Conservation (phyloP, 2,113 vertebrate genomes). For the Callocephalon fimbriatum region DNA sequence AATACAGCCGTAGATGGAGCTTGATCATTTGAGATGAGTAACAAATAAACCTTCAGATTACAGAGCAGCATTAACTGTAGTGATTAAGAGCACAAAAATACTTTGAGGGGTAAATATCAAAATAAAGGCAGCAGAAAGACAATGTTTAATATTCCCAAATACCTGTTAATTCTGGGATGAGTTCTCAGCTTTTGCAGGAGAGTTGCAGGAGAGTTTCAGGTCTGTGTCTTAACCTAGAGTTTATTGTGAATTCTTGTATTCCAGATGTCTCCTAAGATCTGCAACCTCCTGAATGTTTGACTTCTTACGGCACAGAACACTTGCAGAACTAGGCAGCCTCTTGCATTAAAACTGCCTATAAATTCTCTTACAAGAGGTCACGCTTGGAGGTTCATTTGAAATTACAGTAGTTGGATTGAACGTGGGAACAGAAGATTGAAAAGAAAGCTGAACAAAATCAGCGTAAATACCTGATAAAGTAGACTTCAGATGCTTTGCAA, state of each 20-base stretch:
- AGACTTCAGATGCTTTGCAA: background rate
- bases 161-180: background rate
- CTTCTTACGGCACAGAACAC: background rate
- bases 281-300: background rate
- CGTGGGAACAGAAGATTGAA: background rate
- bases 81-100: background rate
- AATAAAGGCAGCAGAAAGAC: background rate
- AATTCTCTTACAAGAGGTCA: background rate
- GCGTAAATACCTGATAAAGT: background rate
- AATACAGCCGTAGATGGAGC: background rate
- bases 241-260: background rate
- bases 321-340: background rate
- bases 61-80: background rate
- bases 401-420: background rate
- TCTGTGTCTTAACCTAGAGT: background rate
- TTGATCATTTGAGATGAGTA: background rate
- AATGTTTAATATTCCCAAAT: background rate
- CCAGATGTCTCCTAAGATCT: background rate
- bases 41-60: background rate
- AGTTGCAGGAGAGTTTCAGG: background rate
- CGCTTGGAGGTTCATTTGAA: background rate
- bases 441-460: background rate
- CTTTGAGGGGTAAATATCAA: background rate
- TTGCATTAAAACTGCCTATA: background rate
- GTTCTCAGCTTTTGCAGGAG: background rate